Evolutionary conservation across 2,797 vertebrate genomes (phyloP), one percentile per base, ranked within the genome.

Genomic region (Acropternis orthonyx): DNA sequence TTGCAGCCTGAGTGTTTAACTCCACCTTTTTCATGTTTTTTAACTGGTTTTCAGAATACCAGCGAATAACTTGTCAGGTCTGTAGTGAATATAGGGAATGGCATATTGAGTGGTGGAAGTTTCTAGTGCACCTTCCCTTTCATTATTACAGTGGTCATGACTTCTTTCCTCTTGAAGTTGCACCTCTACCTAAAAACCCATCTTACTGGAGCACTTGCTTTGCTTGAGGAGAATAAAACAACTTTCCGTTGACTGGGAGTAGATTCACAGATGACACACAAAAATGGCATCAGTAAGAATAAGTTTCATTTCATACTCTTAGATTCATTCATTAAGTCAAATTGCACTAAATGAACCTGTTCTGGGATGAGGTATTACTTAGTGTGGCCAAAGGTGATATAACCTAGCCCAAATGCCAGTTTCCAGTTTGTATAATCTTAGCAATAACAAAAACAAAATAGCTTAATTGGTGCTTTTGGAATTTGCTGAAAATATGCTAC

Each of bases 391-490:
- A 66, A 88, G 69, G 79, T 91, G 56, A 28, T 37, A 44, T 13
- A 83, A 48, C 51, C 3, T 71, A 72, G 14, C 39, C 65, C 16
- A 51, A 59, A 65, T 66, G 43, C 51, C 22, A 46, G 20, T 71
- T 94, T 89, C 27, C 19, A 78, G 46, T 90, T 96, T 26, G 5
- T 48, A 59, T 79, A 46, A 62, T 21, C 10, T 84, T 59, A 86
- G 75, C 26, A 81, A 17, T 48, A 78, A 73, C 46, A 68, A 71
- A 87, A 92, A 55, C 11, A 3, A 81, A 89, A 32, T 54, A 8
- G 14, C n/a, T 84, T 89, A 91, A 85, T 95, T 83, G 41, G 27
- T 77, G 44, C 74, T 82, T 56, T 9, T 48, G 80, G 58, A 72
- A 71, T 88, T 88, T 56, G 49, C 20, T 88, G 69, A 66, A 79